Percentiles rank a stretch among this genome's conserved stretches.
Conservation (phyloP, 2,888 invertebrate species). For the Arenicola marina region DNA sequence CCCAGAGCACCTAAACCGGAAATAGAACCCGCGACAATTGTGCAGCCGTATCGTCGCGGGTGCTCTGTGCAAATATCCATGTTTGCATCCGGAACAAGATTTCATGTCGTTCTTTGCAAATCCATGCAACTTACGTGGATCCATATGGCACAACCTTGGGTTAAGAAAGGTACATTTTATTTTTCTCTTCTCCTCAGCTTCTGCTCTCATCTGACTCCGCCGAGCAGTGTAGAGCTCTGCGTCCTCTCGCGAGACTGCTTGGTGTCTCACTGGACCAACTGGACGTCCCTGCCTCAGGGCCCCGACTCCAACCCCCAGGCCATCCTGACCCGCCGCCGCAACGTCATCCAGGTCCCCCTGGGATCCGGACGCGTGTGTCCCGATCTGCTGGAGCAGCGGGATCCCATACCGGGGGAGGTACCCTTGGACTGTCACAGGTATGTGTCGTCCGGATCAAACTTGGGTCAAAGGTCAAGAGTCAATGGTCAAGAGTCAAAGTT, state of each 20-base stretch:
- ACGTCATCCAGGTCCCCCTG: slow-evolving; percentile 3
- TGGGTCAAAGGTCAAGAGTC: no score
- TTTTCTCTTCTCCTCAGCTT: slow-evolving; percentile 14
- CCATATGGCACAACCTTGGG: no score
- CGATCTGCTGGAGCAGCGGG: neutral
- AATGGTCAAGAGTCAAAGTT: no score
- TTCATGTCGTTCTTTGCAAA: no score
- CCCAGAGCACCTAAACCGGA: no score
- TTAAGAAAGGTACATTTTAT: neutral
- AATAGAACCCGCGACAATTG: no score
- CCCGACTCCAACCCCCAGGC: neutral
- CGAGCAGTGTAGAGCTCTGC: slow-evolving; percentile 27
- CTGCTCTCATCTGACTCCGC: slow-evolving; percentile 22
- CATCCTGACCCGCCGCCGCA: slow-evolving; percentile 2
- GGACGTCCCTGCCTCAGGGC: slow-evolving; percentile 23
- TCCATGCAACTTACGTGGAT: no score
- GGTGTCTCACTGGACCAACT: slow-evolving; percentile 28
- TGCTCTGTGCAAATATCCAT: no score
- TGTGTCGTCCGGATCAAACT: no score
- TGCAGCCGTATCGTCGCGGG: no score
- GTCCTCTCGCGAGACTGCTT: slow-evolving; percentile 31
- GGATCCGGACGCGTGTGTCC: slow-evolving; percentile 10
- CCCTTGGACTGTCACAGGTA: neutral
- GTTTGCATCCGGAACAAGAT: no score
- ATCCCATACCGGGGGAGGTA: neutral